A percentile compares a stretch with the other conserved stretches of the same genome.
Evolutionary conservation across 2,888 invertebrate genomes (phyloP).

Genomic region (Amphipoea lucens): DNA sequence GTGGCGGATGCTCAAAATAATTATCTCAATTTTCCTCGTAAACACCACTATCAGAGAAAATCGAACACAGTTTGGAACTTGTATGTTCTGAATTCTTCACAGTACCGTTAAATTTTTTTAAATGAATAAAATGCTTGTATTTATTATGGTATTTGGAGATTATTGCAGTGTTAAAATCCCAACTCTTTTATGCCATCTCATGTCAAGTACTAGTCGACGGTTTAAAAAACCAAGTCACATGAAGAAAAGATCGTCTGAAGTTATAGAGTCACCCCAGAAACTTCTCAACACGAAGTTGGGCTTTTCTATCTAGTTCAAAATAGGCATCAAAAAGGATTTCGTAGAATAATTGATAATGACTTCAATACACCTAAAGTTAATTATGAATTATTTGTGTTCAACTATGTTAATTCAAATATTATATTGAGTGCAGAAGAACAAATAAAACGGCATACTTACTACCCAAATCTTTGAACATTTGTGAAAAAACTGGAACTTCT

Average conservation of each 20-base stretch:
- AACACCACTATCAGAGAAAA: conserved; percentile 34
- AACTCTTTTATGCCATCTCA: too few species aligned
- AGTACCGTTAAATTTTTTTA: background rate
- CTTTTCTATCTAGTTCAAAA: background rate
- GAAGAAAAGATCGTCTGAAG: background rate
- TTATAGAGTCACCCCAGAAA: background rate
- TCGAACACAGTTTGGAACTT: conserved; percentile 14
- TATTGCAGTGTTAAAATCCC: background rate
- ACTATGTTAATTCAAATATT: background rate
- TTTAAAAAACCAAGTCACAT: background rate
- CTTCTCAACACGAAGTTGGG: background rate
- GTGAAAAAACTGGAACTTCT: background rate
- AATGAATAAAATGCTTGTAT: background rate
- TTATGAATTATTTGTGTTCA: background rate
- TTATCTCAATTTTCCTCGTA: conserved; percentile 66
- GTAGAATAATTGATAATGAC: background rate
- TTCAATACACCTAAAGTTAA: background rate
- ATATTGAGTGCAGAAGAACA: background rate
- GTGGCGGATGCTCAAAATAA: conserved; percentile 71
- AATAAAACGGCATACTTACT: background rate
- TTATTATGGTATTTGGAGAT: background rate
- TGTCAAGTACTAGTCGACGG: background rate
- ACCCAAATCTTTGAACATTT: background rate
- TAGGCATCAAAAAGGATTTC: too few species aligned
- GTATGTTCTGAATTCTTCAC: conserved; percentile 3